phyloP scores from a whole-genome alignment of 2,113 vertebrate genomes.

The Sapajus apella region DNA sequence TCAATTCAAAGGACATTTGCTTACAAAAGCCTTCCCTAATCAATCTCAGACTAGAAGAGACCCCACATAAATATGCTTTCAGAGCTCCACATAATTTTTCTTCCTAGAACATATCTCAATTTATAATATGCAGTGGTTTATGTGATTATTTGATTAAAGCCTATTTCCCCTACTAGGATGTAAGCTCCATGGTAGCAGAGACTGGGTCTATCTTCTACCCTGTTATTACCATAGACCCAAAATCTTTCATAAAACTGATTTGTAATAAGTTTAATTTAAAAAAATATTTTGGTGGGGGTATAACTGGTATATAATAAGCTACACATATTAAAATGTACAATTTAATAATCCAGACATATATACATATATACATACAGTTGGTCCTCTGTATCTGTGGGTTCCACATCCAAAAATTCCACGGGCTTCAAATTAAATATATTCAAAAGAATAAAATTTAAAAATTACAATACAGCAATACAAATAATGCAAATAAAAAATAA shows the following conservation, averaged over 20 bases:
- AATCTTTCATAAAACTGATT: not conserved
- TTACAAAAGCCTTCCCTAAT: conserved; percentile 2
- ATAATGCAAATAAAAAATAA: not conserved
- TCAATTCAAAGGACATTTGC: conserved; percentile 1
- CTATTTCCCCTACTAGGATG: not conserved
- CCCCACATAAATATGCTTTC: not conserved
- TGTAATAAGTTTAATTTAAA: not conserved
- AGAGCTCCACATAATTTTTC: conserved; percentile 7
- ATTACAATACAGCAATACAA: not conserved
- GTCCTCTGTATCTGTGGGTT: not conserved
- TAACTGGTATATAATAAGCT: not conserved
- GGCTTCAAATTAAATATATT: not conserved
- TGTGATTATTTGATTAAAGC: conserved; percentile 37
- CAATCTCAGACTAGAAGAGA: not conserved
- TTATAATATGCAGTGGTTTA: conserved; percentile 45
- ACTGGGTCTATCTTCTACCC: not conserved
- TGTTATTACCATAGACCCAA: not conserved
- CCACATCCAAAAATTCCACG: not conserved
- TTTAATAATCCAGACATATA: not conserved
- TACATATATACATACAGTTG: not conserved
- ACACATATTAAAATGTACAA: not conserved
- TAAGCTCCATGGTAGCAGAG: not conserved
- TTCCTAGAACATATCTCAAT: not conserved
- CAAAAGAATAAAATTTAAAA: not conserved
- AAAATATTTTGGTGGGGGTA: not conserved